These are phyloP conservation scores for Drosophila obscura DNA, from an alignment of 1,140 invertebrate genomes.

Conservation along the genomic window DNA sequence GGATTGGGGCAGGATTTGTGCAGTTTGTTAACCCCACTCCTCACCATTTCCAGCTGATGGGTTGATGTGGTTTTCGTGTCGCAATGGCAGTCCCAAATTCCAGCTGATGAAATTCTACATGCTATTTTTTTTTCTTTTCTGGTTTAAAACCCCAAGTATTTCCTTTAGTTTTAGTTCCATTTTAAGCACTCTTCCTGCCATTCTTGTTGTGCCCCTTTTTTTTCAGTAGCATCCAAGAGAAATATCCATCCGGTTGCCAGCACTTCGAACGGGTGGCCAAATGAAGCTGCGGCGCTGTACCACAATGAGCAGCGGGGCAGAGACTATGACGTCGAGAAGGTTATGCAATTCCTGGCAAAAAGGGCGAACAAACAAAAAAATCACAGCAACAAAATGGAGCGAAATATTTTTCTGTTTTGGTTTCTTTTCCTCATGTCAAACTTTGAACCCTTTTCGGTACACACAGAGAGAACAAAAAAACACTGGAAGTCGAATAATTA, in stretches of 20 bases:
- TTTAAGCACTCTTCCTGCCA: too few relatives aligned
- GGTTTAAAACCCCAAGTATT: too few relatives aligned
- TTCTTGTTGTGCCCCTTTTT: slow-evolving; percentile 11
- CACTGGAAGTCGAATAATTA: too few relatives aligned
- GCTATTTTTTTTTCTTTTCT: too few relatives aligned
- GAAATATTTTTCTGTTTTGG: slow-evolving; percentile 59
- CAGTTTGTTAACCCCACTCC: too few relatives aligned
- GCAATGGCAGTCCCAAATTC: too few relatives aligned
- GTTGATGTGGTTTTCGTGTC: too few relatives aligned
- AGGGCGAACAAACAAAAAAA: slow-evolving; percentile 20
- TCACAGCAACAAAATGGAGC: slow-evolving; percentile 48
- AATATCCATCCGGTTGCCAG: slow-evolving; percentile 11
- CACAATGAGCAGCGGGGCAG: slow-evolving; percentile 2
- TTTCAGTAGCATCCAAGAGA: slow-evolving; percentile 30
- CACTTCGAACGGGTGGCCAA: neutral
- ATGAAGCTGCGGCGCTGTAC: slow-evolving; percentile 25
- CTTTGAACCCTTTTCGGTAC: slow-evolving; percentile 56
- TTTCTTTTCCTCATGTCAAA: slow-evolving; percentile 45
- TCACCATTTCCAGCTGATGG: too few relatives aligned
- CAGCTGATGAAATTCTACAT: too few relatives aligned
- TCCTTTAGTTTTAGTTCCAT: too few relatives aligned
- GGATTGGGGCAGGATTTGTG: too few relatives aligned
- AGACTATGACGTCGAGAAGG: slow-evolving; percentile 1
- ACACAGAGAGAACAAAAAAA: too few relatives aligned
- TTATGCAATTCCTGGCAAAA: slow-evolving; percentile 65